These are phyloP conservation scores for Pristis pectinata DNA, from an alignment of 2,797 vertebrate species.

Conservation along the genomic window DNA sequence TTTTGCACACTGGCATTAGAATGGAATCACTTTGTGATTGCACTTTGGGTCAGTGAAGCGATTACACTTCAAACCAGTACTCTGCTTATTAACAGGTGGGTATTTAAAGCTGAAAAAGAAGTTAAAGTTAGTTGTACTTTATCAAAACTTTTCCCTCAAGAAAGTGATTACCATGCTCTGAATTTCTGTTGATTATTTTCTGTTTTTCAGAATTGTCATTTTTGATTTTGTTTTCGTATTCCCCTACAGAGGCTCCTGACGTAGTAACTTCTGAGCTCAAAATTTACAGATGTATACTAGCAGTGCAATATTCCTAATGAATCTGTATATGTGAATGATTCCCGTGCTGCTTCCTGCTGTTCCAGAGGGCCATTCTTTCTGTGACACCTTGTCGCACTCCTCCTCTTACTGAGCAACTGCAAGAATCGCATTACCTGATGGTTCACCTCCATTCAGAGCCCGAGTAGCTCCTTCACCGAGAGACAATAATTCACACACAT, in stretches of 20 bases:
- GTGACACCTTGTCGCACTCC: background rate
- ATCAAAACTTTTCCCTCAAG: background rate
- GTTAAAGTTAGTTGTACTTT: background rate
- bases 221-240: background rate
- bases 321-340: background rate
- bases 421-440: background rate
- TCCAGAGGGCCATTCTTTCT: background rate
- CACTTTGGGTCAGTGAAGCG: background rate
- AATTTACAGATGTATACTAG: background rate
- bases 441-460: background rate
- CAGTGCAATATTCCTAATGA: too few species aligned
- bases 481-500: background rate
- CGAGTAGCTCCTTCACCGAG: background rate
- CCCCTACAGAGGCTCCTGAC: background rate
- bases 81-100: background rate
- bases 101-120: background rate
- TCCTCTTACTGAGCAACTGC: background rate
- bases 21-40: background rate
- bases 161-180: background rate
- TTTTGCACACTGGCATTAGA: background rate
- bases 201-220: background rate
- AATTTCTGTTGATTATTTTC: background rate
- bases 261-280: background rate
- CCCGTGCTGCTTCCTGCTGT: background rate
- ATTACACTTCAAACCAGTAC: background rate